These are phyloP conservation scores for Chionis minor DNA, from an alignment of 2,113 vertebrate genomes.

Conservation along the genomic window DNA sequence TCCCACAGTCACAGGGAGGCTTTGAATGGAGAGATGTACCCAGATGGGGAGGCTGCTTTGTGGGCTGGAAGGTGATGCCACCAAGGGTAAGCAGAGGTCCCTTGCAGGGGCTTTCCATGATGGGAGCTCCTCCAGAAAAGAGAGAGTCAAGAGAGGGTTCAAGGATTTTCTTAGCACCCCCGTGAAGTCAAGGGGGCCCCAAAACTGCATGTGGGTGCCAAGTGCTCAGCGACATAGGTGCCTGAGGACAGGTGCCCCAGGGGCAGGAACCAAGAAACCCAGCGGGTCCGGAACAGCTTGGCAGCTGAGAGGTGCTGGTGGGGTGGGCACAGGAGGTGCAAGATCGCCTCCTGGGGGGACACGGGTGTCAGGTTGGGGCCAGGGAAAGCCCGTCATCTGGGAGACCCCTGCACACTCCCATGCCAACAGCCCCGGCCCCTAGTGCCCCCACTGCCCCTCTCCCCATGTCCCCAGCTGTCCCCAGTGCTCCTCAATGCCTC, in stretches of 20 bases:
- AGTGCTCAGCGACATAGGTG: background rate
- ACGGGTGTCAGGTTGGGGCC: background rate
- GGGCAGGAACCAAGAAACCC: background rate
- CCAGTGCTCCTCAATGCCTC: background rate
- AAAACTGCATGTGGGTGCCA: background rate
- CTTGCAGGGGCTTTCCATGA: background rate
- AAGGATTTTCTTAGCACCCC: background rate
- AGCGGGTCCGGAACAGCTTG: background rate
- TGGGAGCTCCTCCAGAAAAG: background rate
- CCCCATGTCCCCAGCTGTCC: background rate
- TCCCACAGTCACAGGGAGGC: background rate
- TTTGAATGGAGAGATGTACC: background rate
- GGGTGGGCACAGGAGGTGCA: background rate
- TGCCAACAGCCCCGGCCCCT: fast-evolving
- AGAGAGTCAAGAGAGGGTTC: background rate
- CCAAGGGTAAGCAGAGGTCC: background rate
- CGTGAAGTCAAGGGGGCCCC: background rate
- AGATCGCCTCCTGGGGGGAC: background rate
- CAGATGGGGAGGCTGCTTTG: background rate
- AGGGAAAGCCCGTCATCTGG: background rate
- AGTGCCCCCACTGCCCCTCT: background rate
- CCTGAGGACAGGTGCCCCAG: fast-evolving
- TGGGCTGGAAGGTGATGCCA: background rate
- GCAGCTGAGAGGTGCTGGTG: fast-evolving
- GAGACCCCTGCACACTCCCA: background rate